Evolutionary conservation across 2,797 vertebrate genomes (phyloP).

Genomic region (Arctocebus calabarensis): DNA sequence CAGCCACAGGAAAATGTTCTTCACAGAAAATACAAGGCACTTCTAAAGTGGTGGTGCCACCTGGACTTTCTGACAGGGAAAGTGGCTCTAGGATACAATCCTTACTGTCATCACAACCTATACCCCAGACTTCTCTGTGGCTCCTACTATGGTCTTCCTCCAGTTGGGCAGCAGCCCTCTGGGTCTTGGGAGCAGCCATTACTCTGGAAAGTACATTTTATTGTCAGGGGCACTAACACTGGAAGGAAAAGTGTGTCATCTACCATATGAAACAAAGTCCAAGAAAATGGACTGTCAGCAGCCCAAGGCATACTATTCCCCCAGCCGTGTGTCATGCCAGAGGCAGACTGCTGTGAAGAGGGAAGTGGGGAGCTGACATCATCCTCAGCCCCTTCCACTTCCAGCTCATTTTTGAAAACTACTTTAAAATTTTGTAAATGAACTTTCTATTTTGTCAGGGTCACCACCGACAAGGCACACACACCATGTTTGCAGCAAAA

Average conservation of each 20-base stretch:
- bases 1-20: too few species aligned
- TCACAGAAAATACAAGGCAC: too few species aligned
- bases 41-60: too few species aligned
- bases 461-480: neutral
- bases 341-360: neutral
- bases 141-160: too few species aligned
- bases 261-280: neutral
- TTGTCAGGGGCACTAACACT: neutral
- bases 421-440: neutral
- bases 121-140: too few species aligned
- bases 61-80: too few species aligned
- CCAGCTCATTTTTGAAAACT: neutral
- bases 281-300: neutral
- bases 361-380: neutral
- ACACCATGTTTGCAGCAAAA: neutral
- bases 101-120: too few species aligned
- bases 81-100: too few species aligned
- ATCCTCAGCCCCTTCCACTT: neutral
- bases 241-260: neutral
- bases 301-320: neutral
- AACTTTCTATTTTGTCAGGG: neutral
- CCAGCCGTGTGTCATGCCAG: too few species aligned
- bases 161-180: too few species aligned
- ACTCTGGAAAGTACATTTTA: neutral
- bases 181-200: too few species aligned